A percentile compares a stretch with the other conserved stretches of the same genome.
Evolutionary conservation across 2,113 vertebrate species (phyloP).

Genomic region (Actenoides hombroni): DNA sequence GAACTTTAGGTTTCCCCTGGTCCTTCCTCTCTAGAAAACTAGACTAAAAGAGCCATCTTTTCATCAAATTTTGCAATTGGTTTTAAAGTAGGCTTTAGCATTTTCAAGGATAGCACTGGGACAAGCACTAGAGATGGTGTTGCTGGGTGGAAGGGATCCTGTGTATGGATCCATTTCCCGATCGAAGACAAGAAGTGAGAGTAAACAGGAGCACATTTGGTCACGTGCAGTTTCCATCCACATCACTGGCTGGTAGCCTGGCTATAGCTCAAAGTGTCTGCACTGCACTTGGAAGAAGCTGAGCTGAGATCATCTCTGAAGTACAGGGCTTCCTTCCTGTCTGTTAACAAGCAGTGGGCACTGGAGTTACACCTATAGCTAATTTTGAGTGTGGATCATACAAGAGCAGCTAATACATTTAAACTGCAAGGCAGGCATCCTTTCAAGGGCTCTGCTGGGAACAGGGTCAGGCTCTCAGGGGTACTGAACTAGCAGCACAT

Average conservation of each 20-base stretch:
- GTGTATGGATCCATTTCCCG: neutral
- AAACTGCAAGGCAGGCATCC: neutral
- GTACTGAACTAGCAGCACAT: neutral
- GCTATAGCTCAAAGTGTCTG: neutral
- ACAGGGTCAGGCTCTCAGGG: neutral
- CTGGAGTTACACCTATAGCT: neutral
- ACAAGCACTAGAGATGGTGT: neutral
- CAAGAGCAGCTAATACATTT: rapidly evolving
- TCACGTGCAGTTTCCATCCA: neutral
- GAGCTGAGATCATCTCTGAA: neutral
- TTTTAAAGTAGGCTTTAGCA: neutral
- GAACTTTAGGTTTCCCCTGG: neutral
- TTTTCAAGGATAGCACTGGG: neutral
- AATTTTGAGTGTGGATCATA: rapidly evolving
- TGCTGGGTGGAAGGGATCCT: neutral
- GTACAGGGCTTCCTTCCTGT: neutral
- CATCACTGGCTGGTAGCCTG: neutral
- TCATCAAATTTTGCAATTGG: neutral
- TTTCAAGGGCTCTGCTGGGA: neutral
- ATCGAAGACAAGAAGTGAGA: neutral
- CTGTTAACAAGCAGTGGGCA: neutral
- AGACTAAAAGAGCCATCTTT: neutral
- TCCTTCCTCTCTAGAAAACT: neutral
- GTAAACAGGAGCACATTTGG: neutral
- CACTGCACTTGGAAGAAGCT: neutral